Base-by-base conservation (phyloP, 92 coral and sea anemone species). In the Plumapathes pennacea region DNA sequence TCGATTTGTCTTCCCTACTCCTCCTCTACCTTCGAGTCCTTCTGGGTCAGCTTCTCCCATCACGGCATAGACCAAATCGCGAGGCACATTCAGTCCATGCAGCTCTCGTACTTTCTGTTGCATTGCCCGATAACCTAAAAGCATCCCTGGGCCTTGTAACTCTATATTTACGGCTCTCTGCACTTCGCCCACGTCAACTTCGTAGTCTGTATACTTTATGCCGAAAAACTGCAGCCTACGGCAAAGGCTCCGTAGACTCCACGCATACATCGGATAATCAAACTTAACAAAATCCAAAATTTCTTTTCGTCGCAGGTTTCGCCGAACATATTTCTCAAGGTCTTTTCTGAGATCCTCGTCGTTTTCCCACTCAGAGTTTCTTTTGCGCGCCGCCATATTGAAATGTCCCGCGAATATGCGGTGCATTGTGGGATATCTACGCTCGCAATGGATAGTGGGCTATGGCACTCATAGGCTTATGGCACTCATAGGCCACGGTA, bases 121-220 rank as follows among this genome's bases (percentile, higher is more conserved):
- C 59, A 68, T 68, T 11, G 70, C 71, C 10, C 72, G 84, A 54
- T 68, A 77, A 46, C 77, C 77, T 36, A 77, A 41, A 20, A 68
- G 64, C 44, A 54, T 67, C 18, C 83, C 83, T 15, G 83, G 83
- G 18, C 83, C 76, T 48, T 67, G 47, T 26, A 66, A 50, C 71
- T 77, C 84, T 30, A 59, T 36, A 36, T 60, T 26, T 26, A 63
- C 74, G 40, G 81, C 76, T 7, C 21, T 30, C 46, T 72, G 31
- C 4, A 72, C 67, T 41, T 50, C 86, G 13, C 5, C 76, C 37
- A 72, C 19, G 48, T 50, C 74, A 10, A 59, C 73, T 46, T 57
- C 81, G 22, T 80, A 64, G 42, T 72, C 76, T 3, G 65, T 72
- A 41, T 56, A 79, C 80, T 63, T 62, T 2, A 79, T 71, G 32